phyloP scores from a whole-genome alignment of 2,797 vertebrate genomes.

The Jordanella pulchra region DNA sequence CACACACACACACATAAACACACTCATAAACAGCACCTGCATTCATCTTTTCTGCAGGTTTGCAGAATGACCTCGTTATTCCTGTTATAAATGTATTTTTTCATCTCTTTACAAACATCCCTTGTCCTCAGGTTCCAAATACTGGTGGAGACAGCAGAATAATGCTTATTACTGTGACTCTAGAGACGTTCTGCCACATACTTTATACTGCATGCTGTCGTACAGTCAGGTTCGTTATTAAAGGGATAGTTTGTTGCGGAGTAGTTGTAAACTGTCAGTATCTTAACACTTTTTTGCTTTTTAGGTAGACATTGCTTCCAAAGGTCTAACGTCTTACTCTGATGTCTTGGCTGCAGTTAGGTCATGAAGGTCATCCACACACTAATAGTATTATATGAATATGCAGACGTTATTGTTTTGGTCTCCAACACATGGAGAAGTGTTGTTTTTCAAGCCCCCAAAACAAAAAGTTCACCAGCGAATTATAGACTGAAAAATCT shows the following conservation, averaged over 20 bases:
- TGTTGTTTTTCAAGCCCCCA: no score
- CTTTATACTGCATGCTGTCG: constrained; percentile 17
- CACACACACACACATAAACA: constrained; percentile 17
- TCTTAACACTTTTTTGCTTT: not conserved
- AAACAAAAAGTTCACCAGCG: no score
- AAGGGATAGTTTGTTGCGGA: not conserved
- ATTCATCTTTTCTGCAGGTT: constrained; percentile 56
- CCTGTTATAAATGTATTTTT: constrained; percentile 63
- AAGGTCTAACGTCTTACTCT: not conserved
- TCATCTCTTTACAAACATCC: constrained; percentile 61
- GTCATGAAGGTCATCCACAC: no score
- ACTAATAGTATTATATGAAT: no score
- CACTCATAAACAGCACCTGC: constrained; percentile 36
- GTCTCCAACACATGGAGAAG: no score
- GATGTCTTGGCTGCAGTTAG: not conserved
- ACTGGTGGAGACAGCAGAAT: constrained; percentile 42
- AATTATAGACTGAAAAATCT: no score
- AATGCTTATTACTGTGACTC: constrained; percentile 47
- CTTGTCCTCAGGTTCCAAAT: constrained; percentile 56
- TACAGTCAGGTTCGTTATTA: not conserved
- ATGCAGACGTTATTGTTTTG: no score
- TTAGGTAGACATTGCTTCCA: not conserved
- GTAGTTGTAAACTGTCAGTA: not conserved
- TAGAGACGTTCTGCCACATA: constrained; percentile 11
- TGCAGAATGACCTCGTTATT: constrained; percentile 75